A percentile compares a stretch with the other conserved stretches of the same genome.
Evolutionary conservation across 2,888 invertebrate species (phyloP).

Genomic region (Leucozona laternaria): DNA sequence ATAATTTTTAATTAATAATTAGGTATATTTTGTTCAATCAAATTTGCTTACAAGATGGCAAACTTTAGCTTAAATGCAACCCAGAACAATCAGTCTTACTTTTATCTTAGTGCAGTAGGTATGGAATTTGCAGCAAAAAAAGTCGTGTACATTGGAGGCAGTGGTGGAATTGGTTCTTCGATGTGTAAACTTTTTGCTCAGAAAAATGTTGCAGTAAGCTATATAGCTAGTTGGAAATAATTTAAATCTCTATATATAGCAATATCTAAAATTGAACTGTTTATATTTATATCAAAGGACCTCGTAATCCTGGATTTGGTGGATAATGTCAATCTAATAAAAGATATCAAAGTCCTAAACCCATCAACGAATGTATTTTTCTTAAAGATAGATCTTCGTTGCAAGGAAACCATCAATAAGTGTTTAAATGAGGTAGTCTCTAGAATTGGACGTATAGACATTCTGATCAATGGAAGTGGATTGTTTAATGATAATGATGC

Average conservation of each 20-base stretch:
- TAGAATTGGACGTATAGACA: constrained; percentile 58
- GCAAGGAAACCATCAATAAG: constrained; percentile 78
- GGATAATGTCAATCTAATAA: constrained; percentile 80
- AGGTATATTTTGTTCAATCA: background rate
- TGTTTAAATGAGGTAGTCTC: constrained; percentile 78
- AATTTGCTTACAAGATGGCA: background rate
- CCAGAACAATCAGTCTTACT: constrained; percentile 5
- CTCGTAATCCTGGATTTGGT: constrained; percentile 80
- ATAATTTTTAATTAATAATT: background rate
- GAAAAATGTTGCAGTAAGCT: constrained; percentile 78
- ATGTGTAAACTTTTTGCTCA: constrained; percentile 79
- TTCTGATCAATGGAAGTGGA: constrained; percentile 77
- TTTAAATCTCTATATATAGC: background rate
- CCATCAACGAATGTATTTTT: constrained; percentile 78
- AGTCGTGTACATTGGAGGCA: constrained; percentile 80
- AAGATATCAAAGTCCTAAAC: constrained; percentile 79
- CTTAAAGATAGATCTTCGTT: constrained; percentile 79
- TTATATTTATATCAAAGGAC: constrained; percentile 79
- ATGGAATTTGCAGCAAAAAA: constrained; percentile 79
- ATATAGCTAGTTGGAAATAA: background rate
- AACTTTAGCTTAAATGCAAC: background rate
- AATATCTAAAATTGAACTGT: background rate
- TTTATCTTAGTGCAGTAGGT: background rate
- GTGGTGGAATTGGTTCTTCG: constrained; percentile 80
- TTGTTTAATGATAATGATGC: constrained; percentile 80